These are phyloP conservation scores for Camponotus pennsylvanicus DNA, from an alignment of 1,140 invertebrate genomes.

Conservation along the genomic window DNA sequence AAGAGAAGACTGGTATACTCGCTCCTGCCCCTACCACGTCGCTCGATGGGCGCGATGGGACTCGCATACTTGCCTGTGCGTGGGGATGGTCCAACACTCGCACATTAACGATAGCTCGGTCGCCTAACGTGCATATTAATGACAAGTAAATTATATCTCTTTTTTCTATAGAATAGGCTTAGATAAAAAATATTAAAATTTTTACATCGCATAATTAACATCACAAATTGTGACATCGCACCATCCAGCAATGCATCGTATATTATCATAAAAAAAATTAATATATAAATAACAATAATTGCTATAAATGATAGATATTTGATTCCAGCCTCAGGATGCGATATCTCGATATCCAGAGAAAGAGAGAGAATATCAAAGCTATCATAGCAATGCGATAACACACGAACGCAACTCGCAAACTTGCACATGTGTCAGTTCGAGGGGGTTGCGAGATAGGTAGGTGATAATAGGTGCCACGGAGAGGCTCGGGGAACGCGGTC, in stretches of 20 bases:
- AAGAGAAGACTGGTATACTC: slow-evolving; percentile 73
- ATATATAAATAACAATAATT: neutral
- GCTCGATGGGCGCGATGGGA: slow-evolving; percentile 49
- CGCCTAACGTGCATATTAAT: neutral
- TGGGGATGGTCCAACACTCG: slow-evolving; percentile 40
- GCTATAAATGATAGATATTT: too few species aligned
- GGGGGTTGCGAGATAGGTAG: slow-evolving; percentile 40
- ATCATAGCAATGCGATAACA: neutral
- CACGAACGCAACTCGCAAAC: neutral
- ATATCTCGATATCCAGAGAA: neutral
- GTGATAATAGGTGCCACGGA: slow-evolving; percentile 44
- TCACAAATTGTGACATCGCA: neutral
- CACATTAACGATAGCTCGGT: neutral
- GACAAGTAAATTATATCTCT: neutral
- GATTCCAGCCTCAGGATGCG: neutral
- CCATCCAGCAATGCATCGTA: neutral
- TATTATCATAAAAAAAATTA: neutral
- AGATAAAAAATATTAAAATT: neutral
- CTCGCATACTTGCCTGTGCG: slow-evolving; percentile 8
- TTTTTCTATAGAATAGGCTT: neutral
- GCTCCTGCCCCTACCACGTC: slow-evolving; percentile 68
- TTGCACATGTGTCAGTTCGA: slow-evolving; percentile 10
- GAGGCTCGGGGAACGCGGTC: slow-evolving; percentile 24
- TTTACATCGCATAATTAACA: neutral
- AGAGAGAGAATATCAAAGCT: neutral